Evolutionary conservation across 2,888 invertebrate genomes (phyloP).

Genomic region (Polyommatus icarus): DNA sequence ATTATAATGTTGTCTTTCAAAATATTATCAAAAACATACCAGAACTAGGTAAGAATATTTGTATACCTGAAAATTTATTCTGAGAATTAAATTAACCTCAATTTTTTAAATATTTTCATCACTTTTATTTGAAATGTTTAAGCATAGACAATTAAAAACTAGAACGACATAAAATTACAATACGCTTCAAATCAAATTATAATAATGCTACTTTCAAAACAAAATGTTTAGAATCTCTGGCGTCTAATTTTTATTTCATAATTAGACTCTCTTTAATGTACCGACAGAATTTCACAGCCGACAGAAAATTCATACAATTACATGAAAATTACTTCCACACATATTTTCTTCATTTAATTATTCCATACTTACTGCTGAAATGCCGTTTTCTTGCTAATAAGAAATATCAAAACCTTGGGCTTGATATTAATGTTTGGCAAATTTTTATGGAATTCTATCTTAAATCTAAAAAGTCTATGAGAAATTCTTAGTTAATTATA

Average conservation of each 20-base stretch:
- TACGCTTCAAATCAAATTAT: too few relatives aligned
- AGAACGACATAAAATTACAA: too few relatives aligned
- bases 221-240: neutral
- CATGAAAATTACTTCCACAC: neutral
- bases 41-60: neutral
- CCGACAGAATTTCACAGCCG: constrained; percentile 15
- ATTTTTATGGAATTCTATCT: too few relatives aligned
- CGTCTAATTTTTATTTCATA: constrained; percentile 11
- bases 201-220: too few relatives aligned
- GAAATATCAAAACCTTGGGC: neutral
- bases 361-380: neutral
- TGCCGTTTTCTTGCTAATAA: neutral
- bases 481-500: too few relatives aligned
- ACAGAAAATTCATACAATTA: constrained; percentile 21
- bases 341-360: neutral
- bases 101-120: neutral
- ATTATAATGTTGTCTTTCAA: too few relatives aligned
- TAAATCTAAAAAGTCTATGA: too few relatives aligned
- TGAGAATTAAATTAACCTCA: neutral
- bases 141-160: too few relatives aligned
- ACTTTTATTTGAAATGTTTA: neutral
- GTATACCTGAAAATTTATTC: neutral
- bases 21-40: too few relatives aligned
- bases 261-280: neutral
- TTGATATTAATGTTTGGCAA: too few relatives aligned